phyloP scores from a whole-genome alignment of 2,888 invertebrate genomes.

The Himalopsyche tibetana region DNA sequence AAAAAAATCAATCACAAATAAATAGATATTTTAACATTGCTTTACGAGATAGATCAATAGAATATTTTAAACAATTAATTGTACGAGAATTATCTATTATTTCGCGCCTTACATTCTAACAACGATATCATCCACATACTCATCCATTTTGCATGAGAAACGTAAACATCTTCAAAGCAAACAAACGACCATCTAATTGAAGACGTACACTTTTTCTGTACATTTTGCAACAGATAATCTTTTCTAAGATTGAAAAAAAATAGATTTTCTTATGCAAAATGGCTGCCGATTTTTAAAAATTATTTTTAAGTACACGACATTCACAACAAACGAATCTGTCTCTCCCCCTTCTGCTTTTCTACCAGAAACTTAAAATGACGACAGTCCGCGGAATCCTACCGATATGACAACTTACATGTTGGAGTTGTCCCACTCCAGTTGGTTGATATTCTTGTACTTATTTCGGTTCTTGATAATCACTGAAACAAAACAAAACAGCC shows the following conservation, averaged over 20 bases:
- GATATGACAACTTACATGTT: conserved; percentile 79
- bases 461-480: conserved; percentile 68
- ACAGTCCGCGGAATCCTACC: conserved; percentile 5
- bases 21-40: conserved; percentile 15
- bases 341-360: conserved; percentile 36
- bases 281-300: conserved; percentile 42
- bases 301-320: conserved; percentile 65
- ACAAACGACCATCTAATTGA: not conserved
- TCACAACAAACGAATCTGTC: conserved; percentile 61
- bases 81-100: conserved; percentile 27
- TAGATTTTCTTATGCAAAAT: conserved; percentile 41
- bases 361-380: conserved; percentile 13
- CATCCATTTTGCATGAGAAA: conserved; percentile 22
- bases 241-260: conserved; percentile 16
- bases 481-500: conserved; percentile 53
- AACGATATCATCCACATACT: conserved; percentile 22
- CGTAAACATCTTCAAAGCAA: not conserved
- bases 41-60: conserved; percentile 12
- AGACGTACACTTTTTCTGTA: not conserved
- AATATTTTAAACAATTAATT: not conserved
- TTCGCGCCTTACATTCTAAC: conserved; percentile 34
- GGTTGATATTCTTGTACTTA: conserved; percentile 85
- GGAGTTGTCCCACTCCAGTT: conserved; percentile 87
- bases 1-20: not conserved
- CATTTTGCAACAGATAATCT: not conserved